These are phyloP conservation scores for Sitophilus oryzae DNA, from an alignment of 1,140 invertebrate species.

Conservation along the genomic window DNA sequence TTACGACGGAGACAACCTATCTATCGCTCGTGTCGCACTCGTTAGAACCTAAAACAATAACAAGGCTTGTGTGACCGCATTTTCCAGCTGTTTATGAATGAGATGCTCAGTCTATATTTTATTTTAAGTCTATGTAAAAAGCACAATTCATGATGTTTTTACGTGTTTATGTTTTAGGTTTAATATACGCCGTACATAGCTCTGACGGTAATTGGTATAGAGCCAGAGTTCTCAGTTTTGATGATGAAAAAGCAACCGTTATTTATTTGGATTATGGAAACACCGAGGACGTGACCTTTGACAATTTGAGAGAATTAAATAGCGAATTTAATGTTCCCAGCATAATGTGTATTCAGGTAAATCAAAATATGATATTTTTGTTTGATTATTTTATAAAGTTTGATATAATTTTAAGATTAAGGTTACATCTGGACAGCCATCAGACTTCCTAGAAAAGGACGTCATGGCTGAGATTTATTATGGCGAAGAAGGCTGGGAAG, in stretches of 20 bases:
- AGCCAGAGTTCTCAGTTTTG: slow-evolving; percentile 50
- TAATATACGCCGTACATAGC: slow-evolving; percentile 56
- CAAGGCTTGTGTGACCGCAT: too few species aligned
- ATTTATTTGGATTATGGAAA: slow-evolving; percentile 73
- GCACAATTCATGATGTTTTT: too few species aligned
- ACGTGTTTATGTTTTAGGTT: slow-evolving; percentile 9
- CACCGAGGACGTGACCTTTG: slow-evolving; percentile 50
- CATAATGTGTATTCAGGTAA: slow-evolving; percentile 32
- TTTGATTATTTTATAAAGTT: neutral
- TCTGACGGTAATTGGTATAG: slow-evolving; percentile 63
- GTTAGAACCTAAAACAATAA: too few species aligned
- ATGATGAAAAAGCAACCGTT: slow-evolving; percentile 50
- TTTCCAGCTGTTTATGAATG: too few species aligned
- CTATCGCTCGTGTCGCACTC: too few species aligned
- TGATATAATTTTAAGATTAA: slow-evolving; percentile 20
- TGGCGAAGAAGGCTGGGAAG: slow-evolving; percentile 33
- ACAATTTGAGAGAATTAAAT: slow-evolving; percentile 26
- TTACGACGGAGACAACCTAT: too few species aligned
- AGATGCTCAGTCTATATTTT: too few species aligned
- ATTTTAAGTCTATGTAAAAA: too few species aligned
- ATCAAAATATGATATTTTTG: slow-evolving; percentile 4
- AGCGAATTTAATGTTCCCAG: slow-evolving; percentile 28
- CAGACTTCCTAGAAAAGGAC: slow-evolving; percentile 27
- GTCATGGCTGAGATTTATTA: slow-evolving; percentile 26
- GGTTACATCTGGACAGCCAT: slow-evolving; percentile 11